Evolutionary conservation across 2,888 invertebrate species (phyloP), one percentile per base, ranked within the genome.

Genomic region (Phorcus lineatus): DNA sequence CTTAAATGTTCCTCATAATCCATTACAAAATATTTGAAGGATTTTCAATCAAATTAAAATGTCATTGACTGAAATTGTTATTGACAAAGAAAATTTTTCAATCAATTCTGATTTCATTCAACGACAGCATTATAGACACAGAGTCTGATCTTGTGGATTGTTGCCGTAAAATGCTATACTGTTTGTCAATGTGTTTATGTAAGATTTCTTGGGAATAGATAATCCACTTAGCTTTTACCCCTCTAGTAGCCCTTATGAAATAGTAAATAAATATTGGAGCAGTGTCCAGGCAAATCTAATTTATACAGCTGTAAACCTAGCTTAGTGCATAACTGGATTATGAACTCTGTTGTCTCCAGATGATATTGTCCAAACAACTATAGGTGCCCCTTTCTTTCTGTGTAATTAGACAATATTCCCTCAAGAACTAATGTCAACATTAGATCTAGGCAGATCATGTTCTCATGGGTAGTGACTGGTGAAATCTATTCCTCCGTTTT

Each of bases 321-420:
- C 70, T 36, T 36, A n/a, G 36, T 36, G 19, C 28, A 40, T 70
- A 40, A 40, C 70, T 16, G 28, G 70, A 28, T 70, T 70, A 70
- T 70, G 70, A 70, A 70, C n/a, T 40, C 6, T 70, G 31, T 70
- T 70, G 70, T 70, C 70, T 70, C 70, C 70, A 40, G 70, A 70
- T 31, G 19, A 70, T 28, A 28, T 70, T 70, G 70, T 70, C 70
- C 70, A 70, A 70, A 70, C 36, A 70, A 70, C 40, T 70, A 19
- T 22, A 28, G 31, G 31, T 70, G 70, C 70, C 31, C 70, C 40
- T n/a, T 36, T 70, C 36, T 17, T 70, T 17, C 70, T n/a, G 40
- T 40, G 70, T 70, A 70, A 70, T 70, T 70, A 70, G 70, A 70
- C 70, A 40, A 31, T 70, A 70, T 70, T 70, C 70, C 70, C 70